Evolutionary conservation across 2,888 invertebrate genomes (phyloP).

Genomic region (Amaurobius ferox): DNA sequence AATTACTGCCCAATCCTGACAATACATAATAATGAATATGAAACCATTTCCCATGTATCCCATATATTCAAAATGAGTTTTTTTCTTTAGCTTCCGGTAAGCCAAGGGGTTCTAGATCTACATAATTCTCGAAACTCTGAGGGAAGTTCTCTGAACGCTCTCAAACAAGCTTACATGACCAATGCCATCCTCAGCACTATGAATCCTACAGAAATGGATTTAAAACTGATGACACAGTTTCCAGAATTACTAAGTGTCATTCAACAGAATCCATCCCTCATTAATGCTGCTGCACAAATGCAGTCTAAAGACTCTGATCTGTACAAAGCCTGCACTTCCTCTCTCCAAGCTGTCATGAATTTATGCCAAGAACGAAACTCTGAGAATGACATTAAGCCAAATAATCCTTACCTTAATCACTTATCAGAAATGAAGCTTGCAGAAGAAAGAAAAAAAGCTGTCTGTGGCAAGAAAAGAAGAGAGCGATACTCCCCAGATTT

Average conservation of each 20-base stretch:
- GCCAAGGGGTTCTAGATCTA: constrained; percentile 28
- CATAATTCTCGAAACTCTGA: constrained; percentile 32
- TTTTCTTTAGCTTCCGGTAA: neutral
- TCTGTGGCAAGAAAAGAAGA: constrained; percentile 39
- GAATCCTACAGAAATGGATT: constrained; percentile 54
- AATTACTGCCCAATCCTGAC: too few relatives aligned
- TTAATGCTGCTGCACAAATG: constrained; percentile 40
- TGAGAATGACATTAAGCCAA: constrained; percentile 28
- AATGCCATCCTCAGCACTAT: constrained; percentile 64
- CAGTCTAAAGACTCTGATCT: constrained; percentile 38
- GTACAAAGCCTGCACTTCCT: constrained; percentile 52
- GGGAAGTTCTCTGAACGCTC: constrained; percentile 55
- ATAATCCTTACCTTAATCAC: constrained; percentile 20
- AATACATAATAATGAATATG: too few relatives aligned
- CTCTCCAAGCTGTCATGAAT: constrained; percentile 56
- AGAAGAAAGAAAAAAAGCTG: constrained; percentile 13
- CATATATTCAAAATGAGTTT: too few relatives aligned
- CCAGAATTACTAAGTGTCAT: constrained; percentile 51
- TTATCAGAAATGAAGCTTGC: neutral
- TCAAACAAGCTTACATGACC: constrained; percentile 67
- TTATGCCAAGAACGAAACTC: constrained; percentile 31
- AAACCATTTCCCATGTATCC: too few relatives aligned
- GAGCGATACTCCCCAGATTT: constrained; percentile 65
- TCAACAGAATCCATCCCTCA: constrained; percentile 51
- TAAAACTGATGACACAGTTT: constrained; percentile 56